Evolutionary conservation across 1,140 invertebrate species (phyloP).

Genomic region (Solen grandis): DNA sequence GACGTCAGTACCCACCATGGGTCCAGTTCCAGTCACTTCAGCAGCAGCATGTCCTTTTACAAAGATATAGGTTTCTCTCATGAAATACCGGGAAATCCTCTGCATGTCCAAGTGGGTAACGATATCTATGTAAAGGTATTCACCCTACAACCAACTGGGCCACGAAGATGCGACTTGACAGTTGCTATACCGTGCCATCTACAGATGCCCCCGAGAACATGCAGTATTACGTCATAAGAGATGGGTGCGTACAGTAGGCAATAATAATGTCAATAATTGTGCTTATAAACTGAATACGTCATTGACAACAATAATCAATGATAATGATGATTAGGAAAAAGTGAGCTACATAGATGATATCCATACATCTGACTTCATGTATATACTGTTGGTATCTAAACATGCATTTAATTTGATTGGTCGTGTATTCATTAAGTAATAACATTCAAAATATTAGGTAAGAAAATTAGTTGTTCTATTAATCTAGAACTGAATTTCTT

Average conservation of each 20-base stretch:
- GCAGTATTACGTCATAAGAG: neutral
- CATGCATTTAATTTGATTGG: too few species aligned
- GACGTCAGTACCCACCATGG: conserved; percentile 1
- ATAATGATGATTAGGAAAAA: too few species aligned
- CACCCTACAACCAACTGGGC: conserved; percentile 18
- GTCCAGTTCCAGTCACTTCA: neutral
- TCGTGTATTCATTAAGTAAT: too few species aligned
- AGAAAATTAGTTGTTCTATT: too few species aligned
- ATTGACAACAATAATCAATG: too few species aligned
- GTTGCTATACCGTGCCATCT: neutral
- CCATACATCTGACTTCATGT: too few species aligned
- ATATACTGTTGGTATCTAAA: too few species aligned
- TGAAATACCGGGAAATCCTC: conserved; percentile 21
- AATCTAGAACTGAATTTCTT: too few species aligned
- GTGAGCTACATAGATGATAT: too few species aligned
- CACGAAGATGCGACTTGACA: neutral
- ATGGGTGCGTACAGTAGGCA: neutral
- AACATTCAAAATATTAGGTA: too few species aligned
- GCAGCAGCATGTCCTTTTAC: conserved; percentile 24
- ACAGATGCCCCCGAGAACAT: neutral
- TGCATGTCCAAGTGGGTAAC: conserved; percentile 22
- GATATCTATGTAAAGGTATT: conserved; percentile 34
- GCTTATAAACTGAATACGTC: too few species aligned
- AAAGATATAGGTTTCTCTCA: conserved; percentile 12
- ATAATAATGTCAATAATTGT: too few species aligned